Base-by-base conservation (phyloP, 2,113 vertebrate genomes). In the Holacanthus passer region DNA sequence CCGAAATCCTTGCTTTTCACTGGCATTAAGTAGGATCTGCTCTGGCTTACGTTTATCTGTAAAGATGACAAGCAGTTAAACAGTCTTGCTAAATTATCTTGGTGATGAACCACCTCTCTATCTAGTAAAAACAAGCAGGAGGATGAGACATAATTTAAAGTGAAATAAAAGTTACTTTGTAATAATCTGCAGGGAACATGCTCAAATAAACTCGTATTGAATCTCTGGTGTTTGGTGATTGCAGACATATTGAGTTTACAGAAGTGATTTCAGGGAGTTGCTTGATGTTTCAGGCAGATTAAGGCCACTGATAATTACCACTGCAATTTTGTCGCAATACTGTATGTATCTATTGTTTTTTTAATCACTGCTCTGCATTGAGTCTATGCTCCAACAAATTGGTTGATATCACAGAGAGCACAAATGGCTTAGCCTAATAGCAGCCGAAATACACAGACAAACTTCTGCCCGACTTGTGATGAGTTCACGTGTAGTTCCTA, bases 381-480 rank as follows among this genome's bases (percentile, higher is more conserved):
- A 45, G 48, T 58, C 41, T 47, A 4, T 37, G 35, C 47, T 64
- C 13, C 29, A 56, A 69, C 27, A 53, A 56, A 56, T 39, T 56
- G 48, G 27, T 37, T 16, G 27, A 55, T 41, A 66, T 59, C 29
- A 53, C 66, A 69, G 35, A 50, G 52, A 47, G 53, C 47, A 39
- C 56, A 32, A 77, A 73, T 37, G 39, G 41, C 35, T 63, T 37
- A 19, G 43, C 24, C 43, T 50, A 64, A 47, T 53, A 68, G 41
- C 72, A 59, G 50, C n/a, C 80, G 52, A 53, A 53, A 20, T 1
- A 22, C 19, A 4, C 63, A 58, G 80, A 62, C 58, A 65, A 35
- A 70, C 48, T 45, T n/a, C 22, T 73, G 55, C 56, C 55, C 64
- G 55, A 70, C 17, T 65, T 84, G 67, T 66, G 68, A 80, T 35